Evolutionary conservation across 2,797 vertebrate genomes (phyloP).

Genomic region (Acrossocheilus fasciatus): DNA sequence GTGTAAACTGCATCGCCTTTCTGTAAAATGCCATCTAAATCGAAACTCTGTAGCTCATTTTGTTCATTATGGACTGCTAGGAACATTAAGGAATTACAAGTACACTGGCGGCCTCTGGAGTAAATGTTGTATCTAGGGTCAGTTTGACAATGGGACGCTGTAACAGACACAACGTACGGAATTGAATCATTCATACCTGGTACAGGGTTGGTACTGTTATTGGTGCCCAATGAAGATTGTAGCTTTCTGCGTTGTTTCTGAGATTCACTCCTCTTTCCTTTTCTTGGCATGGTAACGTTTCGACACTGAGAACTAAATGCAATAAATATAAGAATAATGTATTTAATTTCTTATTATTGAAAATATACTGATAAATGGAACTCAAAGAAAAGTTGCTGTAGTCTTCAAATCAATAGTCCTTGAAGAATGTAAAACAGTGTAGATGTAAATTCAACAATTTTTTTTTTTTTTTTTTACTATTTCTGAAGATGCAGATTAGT

Average conservation of each 20-base stretch:
- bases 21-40: constrained; percentile 13
- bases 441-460: too few relatives aligned
- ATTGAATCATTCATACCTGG: not conserved
- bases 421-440: too few relatives aligned
- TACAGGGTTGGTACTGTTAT: not conserved
- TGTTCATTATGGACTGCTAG: not conserved
- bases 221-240: not conserved
- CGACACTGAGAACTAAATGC: not conserved
- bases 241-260: constrained; percentile 9
- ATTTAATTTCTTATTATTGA: too few relatives aligned
- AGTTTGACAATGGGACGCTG: constrained; percentile 29
- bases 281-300: not conserved
- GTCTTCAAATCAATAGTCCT: too few relatives aligned
- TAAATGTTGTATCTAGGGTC: not conserved
- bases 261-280: not conserved
- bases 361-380: too few relatives aligned
- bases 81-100: constrained; percentile 35
- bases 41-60: not conserved
- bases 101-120: constrained; percentile 39
- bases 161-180: not conserved
- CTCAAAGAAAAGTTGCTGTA: too few relatives aligned
- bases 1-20: constrained; percentile 18
- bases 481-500: too few relatives aligned
- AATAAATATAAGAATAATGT: too few relatives aligned
- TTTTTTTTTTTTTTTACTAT: too few relatives aligned